A percentile compares a stretch with the other conserved stretches of the same genome.
phyloP scores from a whole-genome alignment of 2,888 invertebrate genomes.

The Noctua janthe region DNA sequence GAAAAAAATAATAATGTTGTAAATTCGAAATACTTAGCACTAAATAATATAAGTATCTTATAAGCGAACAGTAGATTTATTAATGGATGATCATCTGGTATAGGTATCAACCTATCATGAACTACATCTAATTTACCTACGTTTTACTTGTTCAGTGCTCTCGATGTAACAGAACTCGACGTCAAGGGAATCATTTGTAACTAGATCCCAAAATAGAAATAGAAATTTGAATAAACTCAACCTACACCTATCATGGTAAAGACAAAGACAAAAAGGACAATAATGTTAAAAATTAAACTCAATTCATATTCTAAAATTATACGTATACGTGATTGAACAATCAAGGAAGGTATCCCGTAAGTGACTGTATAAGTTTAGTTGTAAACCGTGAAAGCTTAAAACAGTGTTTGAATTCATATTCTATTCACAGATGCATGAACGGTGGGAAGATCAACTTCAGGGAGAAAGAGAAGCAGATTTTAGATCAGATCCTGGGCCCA shows the following conservation, averaged over 20 bases:
- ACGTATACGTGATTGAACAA: too few relatives aligned
- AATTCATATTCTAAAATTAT: slow-evolving; percentile 8
- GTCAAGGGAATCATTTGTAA: not conserved
- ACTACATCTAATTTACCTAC: not conserved
- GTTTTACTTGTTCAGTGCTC: not conserved
- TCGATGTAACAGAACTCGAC: not conserved
- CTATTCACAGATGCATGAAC: slow-evolving; percentile 92
- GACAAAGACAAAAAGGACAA: not conserved
- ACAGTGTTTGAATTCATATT: too few relatives aligned
- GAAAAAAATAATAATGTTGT: not conserved
- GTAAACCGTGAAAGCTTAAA: too few relatives aligned
- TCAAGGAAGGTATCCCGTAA: too few relatives aligned
- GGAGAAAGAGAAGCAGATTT: slow-evolving; percentile 98
- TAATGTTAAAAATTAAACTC: not conserved
- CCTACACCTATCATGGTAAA: not conserved
- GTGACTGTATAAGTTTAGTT: too few relatives aligned
- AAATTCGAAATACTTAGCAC: not conserved
- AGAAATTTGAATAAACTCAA: not conserved
- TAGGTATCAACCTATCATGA: not conserved
- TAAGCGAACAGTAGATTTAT: not conserved
- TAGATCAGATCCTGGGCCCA: slow-evolving; percentile 97
- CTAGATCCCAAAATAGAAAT: not conserved
- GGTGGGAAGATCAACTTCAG: slow-evolving; percentile 96
- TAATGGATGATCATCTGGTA: not conserved
- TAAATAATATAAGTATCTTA: not conserved